These are phyloP conservation scores for Ciconia nigra DNA, from an alignment of 2,797 vertebrate genomes.

Conservation along the genomic window DNA sequence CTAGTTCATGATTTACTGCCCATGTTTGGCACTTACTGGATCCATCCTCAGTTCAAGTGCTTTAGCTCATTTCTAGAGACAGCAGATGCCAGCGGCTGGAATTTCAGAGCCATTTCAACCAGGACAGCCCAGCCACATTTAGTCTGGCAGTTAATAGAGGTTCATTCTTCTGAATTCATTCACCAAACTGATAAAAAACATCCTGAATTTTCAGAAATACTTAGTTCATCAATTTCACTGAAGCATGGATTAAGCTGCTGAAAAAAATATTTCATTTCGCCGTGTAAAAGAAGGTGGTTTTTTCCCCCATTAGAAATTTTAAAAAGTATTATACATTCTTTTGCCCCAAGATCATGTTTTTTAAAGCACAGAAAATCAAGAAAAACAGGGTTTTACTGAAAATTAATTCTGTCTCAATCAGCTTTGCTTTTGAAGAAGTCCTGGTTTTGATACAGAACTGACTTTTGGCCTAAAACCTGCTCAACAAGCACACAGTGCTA, in stretches of 20 bases:
- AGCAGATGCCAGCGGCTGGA: neutral
- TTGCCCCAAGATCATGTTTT: neutral
- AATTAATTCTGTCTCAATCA: neutral
- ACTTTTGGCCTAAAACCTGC: neutral
- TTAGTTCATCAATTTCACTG: neutral
- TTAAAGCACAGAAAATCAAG: neutral
- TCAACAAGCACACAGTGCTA: neutral
- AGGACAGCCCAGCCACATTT: neutral
- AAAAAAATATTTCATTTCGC: neutral
- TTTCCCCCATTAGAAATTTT: neutral
- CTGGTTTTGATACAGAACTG: neutral
- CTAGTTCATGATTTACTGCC: neutral
- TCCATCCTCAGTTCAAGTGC: neutral
- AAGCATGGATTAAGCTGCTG: neutral
- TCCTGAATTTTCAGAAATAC: neutral
- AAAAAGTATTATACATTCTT: neutral
- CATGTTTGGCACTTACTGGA: neutral
- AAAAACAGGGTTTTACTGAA: neutral
- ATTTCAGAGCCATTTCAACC: neutral
- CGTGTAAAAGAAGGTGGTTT: fast-evolving
- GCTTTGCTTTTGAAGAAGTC: neutral
- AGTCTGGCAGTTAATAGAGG: neutral
- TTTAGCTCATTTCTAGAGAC: neutral
- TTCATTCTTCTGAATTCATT: neutral
- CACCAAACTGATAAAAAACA: neutral